These are phyloP conservation scores for Troides helena DNA, from an alignment of 2,888 invertebrate species.

Conservation along the genomic window DNA sequence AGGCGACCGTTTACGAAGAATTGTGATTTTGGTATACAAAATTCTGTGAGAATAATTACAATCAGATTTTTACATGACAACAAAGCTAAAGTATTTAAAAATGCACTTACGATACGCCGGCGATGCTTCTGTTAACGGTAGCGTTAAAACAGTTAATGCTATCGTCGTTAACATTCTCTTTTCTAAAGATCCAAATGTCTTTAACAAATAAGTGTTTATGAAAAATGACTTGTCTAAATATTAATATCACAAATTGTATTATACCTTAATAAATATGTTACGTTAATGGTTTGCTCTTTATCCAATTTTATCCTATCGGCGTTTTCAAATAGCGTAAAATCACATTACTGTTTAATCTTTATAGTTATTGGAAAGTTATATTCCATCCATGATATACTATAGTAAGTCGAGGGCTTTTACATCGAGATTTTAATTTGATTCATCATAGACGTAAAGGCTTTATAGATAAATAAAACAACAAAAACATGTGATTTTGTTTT, in stretches of 20 bases:
- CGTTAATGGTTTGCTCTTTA: slow-evolving; percentile 8
- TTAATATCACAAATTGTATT: slow-evolving; percentile 9
- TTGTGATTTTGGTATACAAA: slow-evolving; percentile 63
- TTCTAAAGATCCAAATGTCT: slow-evolving; percentile 4
- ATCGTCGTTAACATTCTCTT: slow-evolving; percentile 48
- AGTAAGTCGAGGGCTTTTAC: background rate
- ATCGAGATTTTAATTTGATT: too few species aligned
- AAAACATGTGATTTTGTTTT: too few species aligned
- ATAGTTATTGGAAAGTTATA: slow-evolving; percentile 15
- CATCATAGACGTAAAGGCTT: too few species aligned
- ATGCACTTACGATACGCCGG: slow-evolving; percentile 50
- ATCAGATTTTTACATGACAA: slow-evolving; percentile 12
- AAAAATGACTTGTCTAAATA: slow-evolving; percentile 4
- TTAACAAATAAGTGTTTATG: background rate
- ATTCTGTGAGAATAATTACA: slow-evolving; percentile 41
- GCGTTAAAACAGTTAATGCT: slow-evolving; percentile 51
- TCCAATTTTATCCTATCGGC: slow-evolving; percentile 3
- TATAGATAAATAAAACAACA: too few species aligned
- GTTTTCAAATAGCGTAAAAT: slow-evolving; percentile 20
- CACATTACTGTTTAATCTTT: slow-evolving; percentile 13
- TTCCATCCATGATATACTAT: background rate
- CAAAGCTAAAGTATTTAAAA: background rate
- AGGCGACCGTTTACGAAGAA: slow-evolving; percentile 54
- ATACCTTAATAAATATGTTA: slow-evolving; percentile 3
- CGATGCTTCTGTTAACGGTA: slow-evolving; percentile 42